Evolutionary conservation across 2,797 vertebrate genomes (phyloP), one percentile per base, ranked within the genome.

Genomic region (Tadarida brasiliensis): DNA sequence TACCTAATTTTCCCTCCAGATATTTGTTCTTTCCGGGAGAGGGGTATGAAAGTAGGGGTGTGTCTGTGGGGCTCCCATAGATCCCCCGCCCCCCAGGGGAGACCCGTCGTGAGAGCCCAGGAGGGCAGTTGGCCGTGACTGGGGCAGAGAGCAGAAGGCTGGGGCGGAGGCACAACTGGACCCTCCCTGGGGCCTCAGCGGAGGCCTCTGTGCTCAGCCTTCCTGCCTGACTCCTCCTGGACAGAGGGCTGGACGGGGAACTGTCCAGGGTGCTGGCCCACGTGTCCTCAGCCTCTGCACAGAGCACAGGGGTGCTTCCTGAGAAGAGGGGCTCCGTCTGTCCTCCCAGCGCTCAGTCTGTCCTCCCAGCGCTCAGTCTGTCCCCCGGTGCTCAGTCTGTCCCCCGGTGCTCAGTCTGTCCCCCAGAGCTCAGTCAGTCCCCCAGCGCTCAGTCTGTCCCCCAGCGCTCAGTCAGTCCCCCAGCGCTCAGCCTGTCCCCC

Each of bases 21-120:
- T 88, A 86, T 51, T 74, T 96, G 54, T 86, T 94, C 33, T 95
- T 80, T 92, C 26, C 61, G 84, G 87, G 47, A 88, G n/a, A 47
- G 15, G 30, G 68, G 16, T 78, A 8, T 17, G 73, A 63, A 15
- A 20, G 3, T 3, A 54, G n/a, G 61, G 57, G 47, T 24, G 30
- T 2, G 0, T 73, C 78, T 76, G 30, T 51, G 26, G n/a, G 57
- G 8, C 17, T 59, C 47, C 22, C 5, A 4, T 1, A 39, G 83
- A 80, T 10, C 44, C 44, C 30, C 30, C 1, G 2, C 0, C 1
- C 47, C 8, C 28, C 35, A 35, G 8, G 54, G n/a, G 65, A 56
- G 57, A 70, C 8, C 0, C 8, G n/a, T 30, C 4, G 61, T 24
- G 91, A 56, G 80, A 71, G n/a, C 10, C 3, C 30, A 17, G 49